phyloP scores from a whole-genome alignment of 2,888 invertebrate species.

The Stenodera caucasica region DNA sequence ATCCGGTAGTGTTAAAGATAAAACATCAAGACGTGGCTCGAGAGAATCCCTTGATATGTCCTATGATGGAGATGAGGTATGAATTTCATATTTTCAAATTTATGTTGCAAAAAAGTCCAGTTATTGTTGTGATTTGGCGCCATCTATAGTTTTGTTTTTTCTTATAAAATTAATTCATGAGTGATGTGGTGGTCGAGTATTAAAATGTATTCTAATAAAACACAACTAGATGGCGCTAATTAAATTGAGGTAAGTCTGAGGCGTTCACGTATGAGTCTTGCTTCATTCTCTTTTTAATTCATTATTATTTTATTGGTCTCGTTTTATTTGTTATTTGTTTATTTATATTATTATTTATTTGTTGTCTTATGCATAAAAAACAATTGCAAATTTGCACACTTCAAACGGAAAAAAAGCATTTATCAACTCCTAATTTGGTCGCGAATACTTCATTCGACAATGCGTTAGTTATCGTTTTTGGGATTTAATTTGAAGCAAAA shows the following conservation, averaged over 20 bases:
- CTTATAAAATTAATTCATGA: too few relatives aligned
- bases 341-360: conserved; percentile 12
- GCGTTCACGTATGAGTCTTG: conserved; percentile 9
- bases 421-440: conserved; percentile 47
- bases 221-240: too few relatives aligned
- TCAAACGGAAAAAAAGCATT: conserved; percentile 33
- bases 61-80: conserved; percentile 76
- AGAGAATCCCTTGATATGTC: conserved; percentile 73
- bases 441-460: background rate
- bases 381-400: conserved; percentile 10
- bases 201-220: too few relatives aligned
- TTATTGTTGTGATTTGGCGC: too few relatives aligned
- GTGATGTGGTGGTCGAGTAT: too few relatives aligned
- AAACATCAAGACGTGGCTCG: conserved; percentile 69
- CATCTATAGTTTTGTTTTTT: too few relatives aligned
- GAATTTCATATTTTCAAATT: conserved; percentile 21
- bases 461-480: background rate
- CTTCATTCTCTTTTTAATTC: conserved; percentile 14
- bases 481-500: background rate
- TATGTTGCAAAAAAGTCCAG: background rate
- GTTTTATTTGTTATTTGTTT: conserved; percentile 27
- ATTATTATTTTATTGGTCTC: conserved; percentile 34
- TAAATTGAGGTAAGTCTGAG: conserved; percentile 26
- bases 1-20: conserved; percentile 54
- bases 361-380: conserved; percentile 11